Evolutionary conservation across 2,888 invertebrate species (phyloP).

Genomic region (Lycaena phlaeas): DNA sequence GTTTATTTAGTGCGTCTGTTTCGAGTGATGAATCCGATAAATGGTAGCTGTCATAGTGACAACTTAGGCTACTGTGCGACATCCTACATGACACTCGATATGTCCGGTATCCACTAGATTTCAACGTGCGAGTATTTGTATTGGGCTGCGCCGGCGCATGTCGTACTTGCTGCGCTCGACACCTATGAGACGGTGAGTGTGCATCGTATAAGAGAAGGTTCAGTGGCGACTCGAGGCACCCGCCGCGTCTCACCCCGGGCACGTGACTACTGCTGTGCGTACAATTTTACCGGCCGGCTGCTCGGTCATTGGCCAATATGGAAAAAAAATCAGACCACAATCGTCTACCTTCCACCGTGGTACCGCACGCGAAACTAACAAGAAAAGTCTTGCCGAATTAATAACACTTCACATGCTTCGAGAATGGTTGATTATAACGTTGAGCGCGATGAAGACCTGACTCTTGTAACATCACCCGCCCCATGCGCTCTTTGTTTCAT

Average conservation of each 20-base stretch:
- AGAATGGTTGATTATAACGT: not conserved
- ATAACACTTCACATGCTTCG: not conserved
- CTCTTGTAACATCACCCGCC: not conserved
- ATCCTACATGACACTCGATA: constrained; percentile 70
- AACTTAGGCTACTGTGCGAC: constrained; percentile 69
- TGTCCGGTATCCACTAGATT: constrained; percentile 41
- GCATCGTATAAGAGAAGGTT: constrained; percentile 70
- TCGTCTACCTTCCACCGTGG: constrained; percentile 48
- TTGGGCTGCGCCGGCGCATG: constrained; percentile 52
- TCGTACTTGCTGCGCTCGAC: constrained; percentile 61
- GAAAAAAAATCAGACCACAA: constrained; percentile 47
- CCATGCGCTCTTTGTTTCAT: not conserved
- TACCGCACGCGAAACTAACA: constrained; percentile 43
- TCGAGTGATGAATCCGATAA: constrained; percentile 66
- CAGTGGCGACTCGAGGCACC: constrained; percentile 54
- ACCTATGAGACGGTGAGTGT: constrained; percentile 64
- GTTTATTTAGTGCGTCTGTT: constrained; percentile 66
- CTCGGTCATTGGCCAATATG: constrained; percentile 64
- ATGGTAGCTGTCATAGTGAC: constrained; percentile 66
- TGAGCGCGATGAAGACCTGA: not conserved
- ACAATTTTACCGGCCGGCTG: constrained; percentile 57
- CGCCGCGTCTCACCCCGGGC: constrained; percentile 70
- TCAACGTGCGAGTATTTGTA: constrained; percentile 37
- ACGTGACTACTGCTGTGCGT: constrained; percentile 64
- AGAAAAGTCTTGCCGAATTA: constrained; percentile 26